A percentile compares a stretch with the other conserved stretches of the same genome.
Conservation (phyloP, 2,797 vertebrate species). For the Sarcophilus harrisii region DNA sequence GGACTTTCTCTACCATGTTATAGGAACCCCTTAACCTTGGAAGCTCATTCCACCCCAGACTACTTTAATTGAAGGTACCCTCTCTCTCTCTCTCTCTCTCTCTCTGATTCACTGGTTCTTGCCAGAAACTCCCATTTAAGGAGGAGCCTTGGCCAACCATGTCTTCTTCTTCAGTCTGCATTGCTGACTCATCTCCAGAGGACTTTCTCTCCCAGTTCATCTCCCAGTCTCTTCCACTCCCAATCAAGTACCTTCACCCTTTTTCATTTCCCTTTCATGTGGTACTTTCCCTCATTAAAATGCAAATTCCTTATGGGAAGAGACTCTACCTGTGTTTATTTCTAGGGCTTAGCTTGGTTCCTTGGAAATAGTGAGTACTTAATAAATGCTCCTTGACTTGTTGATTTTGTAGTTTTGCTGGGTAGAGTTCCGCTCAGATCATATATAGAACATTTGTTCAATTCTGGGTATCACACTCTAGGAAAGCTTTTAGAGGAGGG, state of each 20-base stretch:
- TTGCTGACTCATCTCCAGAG: not conserved
- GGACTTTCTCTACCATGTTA: not conserved
- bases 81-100: not conserved
- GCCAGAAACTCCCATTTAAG: not conserved
- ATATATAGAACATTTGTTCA: not conserved
- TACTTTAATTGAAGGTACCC: not conserved
- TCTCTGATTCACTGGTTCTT: not conserved
- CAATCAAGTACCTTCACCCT: not conserved
- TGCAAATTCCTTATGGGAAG: not conserved
- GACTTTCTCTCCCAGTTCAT: not conserved
- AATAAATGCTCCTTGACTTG: not conserved
- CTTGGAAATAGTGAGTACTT: not conserved
- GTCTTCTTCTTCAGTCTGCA: not conserved
- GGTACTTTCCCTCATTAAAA: not conserved
- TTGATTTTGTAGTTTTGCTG: not conserved
- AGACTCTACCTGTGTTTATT: not conserved
- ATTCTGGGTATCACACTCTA: not conserved
- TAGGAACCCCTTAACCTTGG: not conserved
- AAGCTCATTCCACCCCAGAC: not conserved
- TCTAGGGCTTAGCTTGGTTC: not conserved
- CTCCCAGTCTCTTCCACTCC: not conserved
- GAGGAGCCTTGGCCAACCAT: not conserved
- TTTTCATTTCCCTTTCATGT: not conserved
- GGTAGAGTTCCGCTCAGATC: not conserved
- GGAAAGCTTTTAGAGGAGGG: not conserved